Conservation (phyloP, 2,797 vertebrate genomes). For the Eulemur rubriventer region DNA sequence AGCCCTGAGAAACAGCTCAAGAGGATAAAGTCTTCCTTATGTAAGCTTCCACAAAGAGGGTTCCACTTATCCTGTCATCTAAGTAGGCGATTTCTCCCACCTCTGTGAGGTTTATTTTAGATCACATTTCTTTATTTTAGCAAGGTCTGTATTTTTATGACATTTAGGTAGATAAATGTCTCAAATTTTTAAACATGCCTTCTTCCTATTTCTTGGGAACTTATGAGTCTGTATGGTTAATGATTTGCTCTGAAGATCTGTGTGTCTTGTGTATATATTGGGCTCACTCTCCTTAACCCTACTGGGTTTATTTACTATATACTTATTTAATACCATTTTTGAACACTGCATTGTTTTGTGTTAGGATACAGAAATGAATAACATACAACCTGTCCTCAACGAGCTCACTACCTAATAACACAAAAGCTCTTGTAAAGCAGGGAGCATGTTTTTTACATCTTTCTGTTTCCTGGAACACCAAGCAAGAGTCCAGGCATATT, state of each 20-base stretch:
- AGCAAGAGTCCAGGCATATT: background rate
- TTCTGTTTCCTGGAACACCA: background rate
- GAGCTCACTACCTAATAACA: background rate
- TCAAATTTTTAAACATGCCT: background rate
- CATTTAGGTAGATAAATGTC: background rate
- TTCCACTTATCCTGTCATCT: constrained; percentile 22
- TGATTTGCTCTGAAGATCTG: background rate
- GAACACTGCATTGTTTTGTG: background rate
- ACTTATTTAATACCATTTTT: background rate
- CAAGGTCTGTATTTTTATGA: background rate
- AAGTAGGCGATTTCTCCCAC: background rate
- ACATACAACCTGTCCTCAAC: background rate
- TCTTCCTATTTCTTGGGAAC: background rate
- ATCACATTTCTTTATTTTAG: background rate
- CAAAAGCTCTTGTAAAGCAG: background rate
- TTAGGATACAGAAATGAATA: background rate
- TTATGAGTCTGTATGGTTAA: background rate
- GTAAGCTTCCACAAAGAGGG: background rate
- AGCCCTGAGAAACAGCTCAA: background rate
- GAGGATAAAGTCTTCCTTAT: background rate
- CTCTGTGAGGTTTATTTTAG: background rate
- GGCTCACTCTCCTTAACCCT: background rate
- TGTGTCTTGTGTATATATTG: background rate
- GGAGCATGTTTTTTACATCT: background rate
- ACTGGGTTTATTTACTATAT: background rate